A percentile compares a stretch with the other conserved stretches of the same genome.
phyloP scores from a whole-genome alignment of 1,140 invertebrate species.

The Pollicipes pollicipes region DNA sequence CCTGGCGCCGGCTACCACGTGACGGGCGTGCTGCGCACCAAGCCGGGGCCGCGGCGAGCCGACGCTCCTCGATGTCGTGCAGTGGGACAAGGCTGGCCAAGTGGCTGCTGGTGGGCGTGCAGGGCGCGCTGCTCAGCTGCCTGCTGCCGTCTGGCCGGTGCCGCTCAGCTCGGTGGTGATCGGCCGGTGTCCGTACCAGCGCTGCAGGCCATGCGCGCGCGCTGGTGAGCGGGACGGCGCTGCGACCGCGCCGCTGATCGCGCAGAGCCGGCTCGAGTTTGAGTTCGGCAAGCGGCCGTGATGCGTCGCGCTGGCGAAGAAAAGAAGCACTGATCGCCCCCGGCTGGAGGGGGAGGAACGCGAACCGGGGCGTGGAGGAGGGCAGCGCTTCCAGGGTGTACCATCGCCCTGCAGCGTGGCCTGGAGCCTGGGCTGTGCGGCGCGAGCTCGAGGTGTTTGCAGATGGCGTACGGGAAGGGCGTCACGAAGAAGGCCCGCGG shows the following conservation, averaged over 20 bases:
- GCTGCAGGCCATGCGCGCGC: constrained; percentile 45
- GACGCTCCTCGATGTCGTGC: constrained; percentile 73
- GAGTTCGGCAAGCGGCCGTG: constrained; percentile 10
- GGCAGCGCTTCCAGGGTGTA: constrained; percentile 9
- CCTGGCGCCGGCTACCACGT: constrained; percentile 47
- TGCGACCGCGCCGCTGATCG: constrained; percentile 21
- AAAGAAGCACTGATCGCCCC: too few relatives aligned
- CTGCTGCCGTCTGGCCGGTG: constrained; percentile 46
- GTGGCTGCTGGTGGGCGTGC: constrained; percentile 65
- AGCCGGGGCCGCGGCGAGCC: constrained; percentile 80
- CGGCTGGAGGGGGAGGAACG: too few relatives aligned
- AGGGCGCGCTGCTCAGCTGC: constrained; percentile 52
- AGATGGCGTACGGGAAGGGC: constrained; percentile 57
- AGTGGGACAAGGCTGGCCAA: constrained; percentile 82
- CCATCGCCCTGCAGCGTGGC: constrained; percentile 21
- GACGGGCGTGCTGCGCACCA: constrained; percentile 54
- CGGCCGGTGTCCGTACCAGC: constrained; percentile 43
- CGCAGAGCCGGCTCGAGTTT: constrained; percentile 25
- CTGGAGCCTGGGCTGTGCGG: constrained; percentile 17
- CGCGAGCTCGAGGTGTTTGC: constrained; percentile 46
- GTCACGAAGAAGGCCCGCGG: constrained; percentile 49
- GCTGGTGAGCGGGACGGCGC: constrained; percentile 19
- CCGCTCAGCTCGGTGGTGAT: constrained; percentile 51
- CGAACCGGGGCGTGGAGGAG: too few relatives aligned
- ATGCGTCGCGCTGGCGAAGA: constrained; percentile 5